phyloP scores from a whole-genome alignment of 2,797 vertebrate genomes.

The Hyperoplus lanceolatus region DNA sequence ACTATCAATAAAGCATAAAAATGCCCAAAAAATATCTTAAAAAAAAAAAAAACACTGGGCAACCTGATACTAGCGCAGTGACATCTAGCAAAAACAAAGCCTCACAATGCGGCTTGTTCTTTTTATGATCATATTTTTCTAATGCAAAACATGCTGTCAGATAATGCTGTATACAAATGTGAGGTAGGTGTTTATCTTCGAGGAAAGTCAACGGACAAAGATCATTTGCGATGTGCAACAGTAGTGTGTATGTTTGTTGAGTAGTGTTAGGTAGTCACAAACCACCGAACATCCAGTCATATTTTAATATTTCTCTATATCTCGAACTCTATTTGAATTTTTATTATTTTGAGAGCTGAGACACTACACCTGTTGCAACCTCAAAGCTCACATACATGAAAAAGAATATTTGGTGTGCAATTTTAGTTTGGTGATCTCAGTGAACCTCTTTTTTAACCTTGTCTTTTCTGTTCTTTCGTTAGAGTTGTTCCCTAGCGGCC shows the following conservation, averaged over 20 bases:
- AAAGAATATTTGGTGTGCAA: background rate
- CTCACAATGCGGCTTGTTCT: background rate
- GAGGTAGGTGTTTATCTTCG: background rate
- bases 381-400: background rate
- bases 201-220: background rate
- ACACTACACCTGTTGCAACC: background rate
- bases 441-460: background rate
- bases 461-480: constrained; percentile 15
- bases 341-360: background rate
- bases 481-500: constrained; percentile 94
- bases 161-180: constrained; percentile 38
- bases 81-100: background rate
- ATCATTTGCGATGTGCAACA: background rate
- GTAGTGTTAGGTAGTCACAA: background rate
- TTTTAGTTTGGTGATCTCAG: background rate
- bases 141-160: constrained; percentile 42
- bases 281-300: fast-evolving
- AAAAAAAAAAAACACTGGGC: background rate
- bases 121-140: constrained; percentile 5
- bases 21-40: too few species aligned
- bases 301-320: background rate
- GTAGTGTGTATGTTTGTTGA: background rate
- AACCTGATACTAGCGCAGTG: background rate
- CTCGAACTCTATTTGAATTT: background rate
- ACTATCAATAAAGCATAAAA: too few species aligned